Percentiles rank a stretch among this genome's conserved stretches.
Conservation (phyloP, 1,140 invertebrate species). For the Brachionus calyciflorus region DNA sequence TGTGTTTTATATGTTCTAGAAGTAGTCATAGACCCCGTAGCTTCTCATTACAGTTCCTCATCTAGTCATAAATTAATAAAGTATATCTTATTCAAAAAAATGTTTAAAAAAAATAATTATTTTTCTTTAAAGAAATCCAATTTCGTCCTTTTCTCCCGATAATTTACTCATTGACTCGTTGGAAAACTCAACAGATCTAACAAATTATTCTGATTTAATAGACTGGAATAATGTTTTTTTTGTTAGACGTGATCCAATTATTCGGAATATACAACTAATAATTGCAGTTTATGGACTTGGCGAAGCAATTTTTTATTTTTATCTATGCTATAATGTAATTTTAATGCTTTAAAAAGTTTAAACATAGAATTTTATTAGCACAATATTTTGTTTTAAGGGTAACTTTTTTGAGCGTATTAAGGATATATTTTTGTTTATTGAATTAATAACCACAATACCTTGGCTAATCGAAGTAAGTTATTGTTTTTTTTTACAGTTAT, state of each 20-base stretch:
- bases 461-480: constrained; percentile 37
- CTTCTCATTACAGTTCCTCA: neutral
- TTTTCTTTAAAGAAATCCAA: neutral
- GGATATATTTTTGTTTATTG: constrained; percentile 25
- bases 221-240: constrained; percentile 46
- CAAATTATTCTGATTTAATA: neutral
- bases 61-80: neutral
- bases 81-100: neutral
- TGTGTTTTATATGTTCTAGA: constrained; percentile 87
- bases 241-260: constrained; percentile 37
- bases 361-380: neutral
- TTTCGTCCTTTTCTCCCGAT: neutral
- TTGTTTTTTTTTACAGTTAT: neutral
- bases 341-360: neutral
- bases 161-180: neutral
- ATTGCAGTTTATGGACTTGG: constrained; percentile 31
- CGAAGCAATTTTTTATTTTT: constrained; percentile 41
- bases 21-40: constrained; percentile 71
- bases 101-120: neutral
- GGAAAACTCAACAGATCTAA: neutral
- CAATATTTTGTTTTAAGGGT: neutral
- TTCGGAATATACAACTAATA: constrained; percentile 22
- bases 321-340: constrained; percentile 34
- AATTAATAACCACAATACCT: constrained; percentile 35
- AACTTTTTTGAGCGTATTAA: constrained; percentile 31